Conservation (phyloP, 2,888 invertebrate species). For the Molorchus minor region DNA sequence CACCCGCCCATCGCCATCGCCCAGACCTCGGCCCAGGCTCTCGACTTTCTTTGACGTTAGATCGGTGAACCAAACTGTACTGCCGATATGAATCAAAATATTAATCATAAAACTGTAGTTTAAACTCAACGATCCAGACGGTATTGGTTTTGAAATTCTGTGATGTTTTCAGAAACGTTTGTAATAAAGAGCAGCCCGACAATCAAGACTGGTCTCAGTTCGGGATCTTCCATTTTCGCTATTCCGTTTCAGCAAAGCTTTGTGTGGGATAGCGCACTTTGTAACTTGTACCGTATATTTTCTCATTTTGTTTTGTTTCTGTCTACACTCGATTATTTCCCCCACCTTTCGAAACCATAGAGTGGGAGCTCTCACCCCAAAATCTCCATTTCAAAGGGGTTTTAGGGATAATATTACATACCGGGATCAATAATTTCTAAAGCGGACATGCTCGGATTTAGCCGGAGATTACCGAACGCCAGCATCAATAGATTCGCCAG, state of each 20-base stretch:
- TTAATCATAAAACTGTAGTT: no score
- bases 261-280: conserved; percentile 29
- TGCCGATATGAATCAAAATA: no score
- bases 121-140: no score
- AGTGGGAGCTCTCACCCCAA: conserved; percentile 48
- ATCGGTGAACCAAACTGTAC: no score
- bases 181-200: conserved; percentile 22
- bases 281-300: conserved; percentile 44
- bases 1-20: no score
- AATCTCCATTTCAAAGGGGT: conserved; percentile 61
- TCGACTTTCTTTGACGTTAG: no score
- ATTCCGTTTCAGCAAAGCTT: conserved; percentile 25
- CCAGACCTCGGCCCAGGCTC: no score
- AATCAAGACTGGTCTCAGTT: conserved; percentile 21
- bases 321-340: conserved; percentile 54
- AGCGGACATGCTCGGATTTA: conserved; percentile 41
- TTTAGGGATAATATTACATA: conserved; percentile 59
- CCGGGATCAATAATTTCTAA: conserved; percentile 47
- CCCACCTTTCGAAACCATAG: conserved; percentile 39
- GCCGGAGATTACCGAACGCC: conserved; percentile 36
- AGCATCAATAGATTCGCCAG: conserved; percentile 31
- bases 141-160: no score
- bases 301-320: conserved; percentile 56
- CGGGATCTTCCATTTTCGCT: conserved; percentile 24
- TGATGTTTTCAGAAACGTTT: conserved; percentile 18